A percentile compares a stretch with the other conserved stretches of the same genome.
These are phyloP conservation scores for Apoda limacodes DNA, from an alignment of 2,888 invertebrate genomes.

Conservation along the genomic window DNA sequence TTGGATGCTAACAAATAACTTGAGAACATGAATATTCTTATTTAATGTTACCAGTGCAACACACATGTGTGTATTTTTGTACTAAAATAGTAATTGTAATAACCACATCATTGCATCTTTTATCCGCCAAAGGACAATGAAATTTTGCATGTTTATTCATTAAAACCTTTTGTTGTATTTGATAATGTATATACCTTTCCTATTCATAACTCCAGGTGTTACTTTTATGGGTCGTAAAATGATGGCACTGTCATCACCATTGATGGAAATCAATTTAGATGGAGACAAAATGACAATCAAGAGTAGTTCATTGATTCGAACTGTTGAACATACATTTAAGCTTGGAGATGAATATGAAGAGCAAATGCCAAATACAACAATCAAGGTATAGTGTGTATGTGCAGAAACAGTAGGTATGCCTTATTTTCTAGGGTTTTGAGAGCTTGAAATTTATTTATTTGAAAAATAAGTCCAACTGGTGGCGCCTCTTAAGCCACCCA, in stretches of 20 bases:
- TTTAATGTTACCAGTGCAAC: too few relatives aligned
- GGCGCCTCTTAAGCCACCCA: too few relatives aligned
- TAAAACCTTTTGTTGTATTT: not conserved
- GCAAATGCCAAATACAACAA: constrained; percentile 65
- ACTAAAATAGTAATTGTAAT: too few relatives aligned
- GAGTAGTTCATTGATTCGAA: constrained; percentile 66
- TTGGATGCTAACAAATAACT: too few relatives aligned
- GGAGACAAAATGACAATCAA: constrained; percentile 70
- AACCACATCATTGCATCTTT: too few relatives aligned
- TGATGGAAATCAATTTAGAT: constrained; percentile 67
- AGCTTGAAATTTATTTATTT: not conserved
- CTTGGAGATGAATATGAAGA: constrained; percentile 75
- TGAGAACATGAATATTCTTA: too few relatives aligned
- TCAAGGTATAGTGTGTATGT: constrained; percentile 46
- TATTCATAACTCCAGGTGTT: constrained; percentile 55
- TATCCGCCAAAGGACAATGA: too few relatives aligned
- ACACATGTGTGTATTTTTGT: too few relatives aligned
- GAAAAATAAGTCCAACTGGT: too few relatives aligned
- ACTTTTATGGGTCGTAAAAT: constrained; percentile 75
- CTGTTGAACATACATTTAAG: constrained; percentile 64
- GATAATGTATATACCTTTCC: not conserved
- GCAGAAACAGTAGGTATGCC: not conserved
- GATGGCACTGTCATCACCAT: constrained; percentile 71
- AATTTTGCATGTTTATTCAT: not conserved
- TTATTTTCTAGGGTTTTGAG: not conserved